Evolutionary conservation across 2,797 vertebrate species (phyloP), one percentile per base, ranked within the genome.

Genomic region (Buceros bicornis): DNA sequence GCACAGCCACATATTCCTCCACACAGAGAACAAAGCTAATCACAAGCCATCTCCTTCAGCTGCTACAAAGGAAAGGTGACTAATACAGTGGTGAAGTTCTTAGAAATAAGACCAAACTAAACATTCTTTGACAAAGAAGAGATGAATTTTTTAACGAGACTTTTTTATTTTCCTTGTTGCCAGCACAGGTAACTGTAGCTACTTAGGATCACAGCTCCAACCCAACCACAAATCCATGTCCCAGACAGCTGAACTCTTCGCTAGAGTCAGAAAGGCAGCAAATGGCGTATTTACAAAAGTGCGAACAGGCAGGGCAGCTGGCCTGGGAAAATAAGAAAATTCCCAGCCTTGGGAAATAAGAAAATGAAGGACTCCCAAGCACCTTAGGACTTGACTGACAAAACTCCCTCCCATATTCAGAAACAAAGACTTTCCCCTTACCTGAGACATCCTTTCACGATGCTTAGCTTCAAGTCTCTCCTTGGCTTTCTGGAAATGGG

Each of bases 401-500:
- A 37, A 92, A 56, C 11, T 42, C 31, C 20, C 24, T 53, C 20
- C 18, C 19, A 18, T 8, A 53, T 26, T 73, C 21, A 51, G 21
- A 54, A 71, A 62, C n/a, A 62, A 87, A 60, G 37, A 57, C 70
- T n/a, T 26, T 80, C 29, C 50, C 56, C 76, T 84, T 97, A 99
- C 99, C 99, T 99, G 99, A 64, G 99, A 99, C 99, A 99, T 99
- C 85, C 98, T 98, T 97, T 99, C 99, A 1, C 99, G 98, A 97
- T 99, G 99, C 82, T 99, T 99, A 80, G 99, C 99, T 96, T 99
- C 99, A 80, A 99, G 98, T 50, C 99, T 99, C 95, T 99, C 99
- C 94, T 99, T 99, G 89, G 99, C 99, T 97, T 99, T 99, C 97
- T 99, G 99, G 98, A 99, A 99, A 96, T 99, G 99, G 85, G 99